phyloP scores from a whole-genome alignment of 2,797 vertebrate genomes.

The Platalea minor region DNA sequence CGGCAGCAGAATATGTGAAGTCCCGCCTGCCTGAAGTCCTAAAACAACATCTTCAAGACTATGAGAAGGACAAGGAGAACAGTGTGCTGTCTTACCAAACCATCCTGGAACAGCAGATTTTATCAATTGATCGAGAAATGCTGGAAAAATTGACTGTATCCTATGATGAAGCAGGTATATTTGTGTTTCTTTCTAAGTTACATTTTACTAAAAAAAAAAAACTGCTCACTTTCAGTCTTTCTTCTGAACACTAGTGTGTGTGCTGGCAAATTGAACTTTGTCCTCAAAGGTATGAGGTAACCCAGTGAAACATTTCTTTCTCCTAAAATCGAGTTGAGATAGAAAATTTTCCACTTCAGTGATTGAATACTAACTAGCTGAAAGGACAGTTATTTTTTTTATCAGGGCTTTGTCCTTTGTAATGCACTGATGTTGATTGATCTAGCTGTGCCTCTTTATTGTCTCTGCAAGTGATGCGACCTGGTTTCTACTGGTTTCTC shows the following conservation, averaged over 20 bases:
- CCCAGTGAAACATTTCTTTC: neutral
- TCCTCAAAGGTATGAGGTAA: neutral
- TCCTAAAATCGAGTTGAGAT: neutral
- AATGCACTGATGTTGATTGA: neutral
- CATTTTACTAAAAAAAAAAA: neutral
- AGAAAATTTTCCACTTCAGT: neutral
- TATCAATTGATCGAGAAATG: constrained; percentile 90
- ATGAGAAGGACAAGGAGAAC: constrained; percentile 93
- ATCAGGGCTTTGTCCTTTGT: neutral
- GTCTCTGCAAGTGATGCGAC: neutral
- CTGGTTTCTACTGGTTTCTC: neutral
- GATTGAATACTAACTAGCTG: neutral
- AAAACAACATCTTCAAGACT: constrained; percentile 90
- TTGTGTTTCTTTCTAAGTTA: neutral
- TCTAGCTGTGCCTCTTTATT: neutral
- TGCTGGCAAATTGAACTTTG: neutral
- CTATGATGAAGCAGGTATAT: constrained; percentile 94
- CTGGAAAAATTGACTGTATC: constrained; percentile 89
- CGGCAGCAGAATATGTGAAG: constrained; percentile 94
- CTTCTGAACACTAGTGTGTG: neutral
- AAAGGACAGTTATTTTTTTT: neutral
- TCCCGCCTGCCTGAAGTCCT: constrained; percentile 89
- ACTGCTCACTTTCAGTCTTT: rapidly evolving
- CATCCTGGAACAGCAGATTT: constrained; percentile 94
- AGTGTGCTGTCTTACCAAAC: constrained; percentile 87